A percentile compares a stretch with the other conserved stretches of the same genome.
Evolutionary conservation across 1,140 invertebrate genomes (phyloP).

Genomic region (Leptoteleia sp.): DNA sequence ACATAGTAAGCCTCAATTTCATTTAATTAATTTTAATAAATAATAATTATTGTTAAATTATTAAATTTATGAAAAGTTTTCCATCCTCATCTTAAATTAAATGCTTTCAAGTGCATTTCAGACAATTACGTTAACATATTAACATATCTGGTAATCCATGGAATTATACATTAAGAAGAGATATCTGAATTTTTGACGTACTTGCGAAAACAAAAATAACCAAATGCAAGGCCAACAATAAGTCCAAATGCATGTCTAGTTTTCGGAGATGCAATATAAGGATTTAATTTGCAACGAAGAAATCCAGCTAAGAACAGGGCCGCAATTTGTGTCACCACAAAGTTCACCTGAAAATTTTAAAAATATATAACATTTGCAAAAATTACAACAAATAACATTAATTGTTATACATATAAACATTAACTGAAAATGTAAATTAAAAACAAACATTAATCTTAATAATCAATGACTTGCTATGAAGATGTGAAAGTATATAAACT

Average conservation of each 20-base stretch:
- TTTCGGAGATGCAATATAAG: slow-evolving; percentile 83
- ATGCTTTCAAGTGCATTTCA: slow-evolving; percentile 26
- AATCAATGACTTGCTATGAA: slow-evolving; percentile 10
- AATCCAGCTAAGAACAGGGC: slow-evolving; percentile 88
- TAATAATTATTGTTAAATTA: too few species aligned
- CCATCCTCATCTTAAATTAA: too few species aligned
- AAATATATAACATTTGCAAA: too few species aligned
- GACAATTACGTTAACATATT: slow-evolving; percentile 16
- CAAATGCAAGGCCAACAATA: slow-evolving; percentile 87
- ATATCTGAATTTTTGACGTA: slow-evolving; percentile 84
- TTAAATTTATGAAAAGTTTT: too few species aligned
- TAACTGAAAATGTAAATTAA: not conserved
- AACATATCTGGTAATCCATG: not conserved
- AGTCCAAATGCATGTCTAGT: slow-evolving; percentile 89
- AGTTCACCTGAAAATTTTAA: slow-evolving; percentile 90
- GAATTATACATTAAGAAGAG: too few species aligned
- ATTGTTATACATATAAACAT: not conserved
- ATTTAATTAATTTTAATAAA: too few species aligned
- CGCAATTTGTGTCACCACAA: slow-evolving; percentile 89
- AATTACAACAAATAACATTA: not conserved
- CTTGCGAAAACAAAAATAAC: slow-evolving; percentile 94
- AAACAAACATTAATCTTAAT: not conserved
- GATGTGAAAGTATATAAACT: slow-evolving; percentile 2
- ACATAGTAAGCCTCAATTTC: too few species aligned
- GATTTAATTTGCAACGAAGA: slow-evolving; percentile 87